Evolutionary conservation across 1,140 invertebrate genomes (phyloP), one percentile per base, ranked within the genome.

Genomic region (Hycleus cichorii): DNA sequence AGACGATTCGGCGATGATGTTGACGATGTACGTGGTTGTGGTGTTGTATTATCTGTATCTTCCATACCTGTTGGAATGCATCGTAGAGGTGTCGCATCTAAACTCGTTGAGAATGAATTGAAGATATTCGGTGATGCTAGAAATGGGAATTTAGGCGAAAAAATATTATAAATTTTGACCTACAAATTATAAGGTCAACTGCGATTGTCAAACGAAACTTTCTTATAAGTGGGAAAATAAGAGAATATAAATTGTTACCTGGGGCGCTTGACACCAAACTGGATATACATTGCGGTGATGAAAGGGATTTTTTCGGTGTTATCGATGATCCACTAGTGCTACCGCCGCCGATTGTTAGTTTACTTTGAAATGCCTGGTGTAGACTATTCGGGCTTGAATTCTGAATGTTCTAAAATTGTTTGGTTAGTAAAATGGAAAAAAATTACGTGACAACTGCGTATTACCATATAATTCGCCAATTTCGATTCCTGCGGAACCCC

Each of bases 401-500:
- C 11, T 52, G 40, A n/a, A 44, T 51, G 47, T 42, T 47, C 38
- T 42, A 53, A 40, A 44, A 32, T 32, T 32, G 18, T 18, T 18
- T 18, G 18, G 18, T 7, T 32, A 32, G 7, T 32, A 32, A 32
- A 7, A 32, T 32, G 4, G 7, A 7, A 7, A 52, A 43, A 38
- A 45, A 53, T 32, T n/a, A 12, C 39, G 2, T 25, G 4, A 0
- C 32, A 26, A 67, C 64, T 67, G 48, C n/a, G 18, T 42, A 38
- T 62, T 78, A 88, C 87, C 87, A 90, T 89, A 74, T 91, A 91
- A 63, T 88, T 89, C 54, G 87, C 87, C 69, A 91, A 78, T 76
- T 91, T 91, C 60, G 89, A 91, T 72, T 91, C 89, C 73, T 89
- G 82, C 45, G 89, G 89, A 68, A 90, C 81, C 67, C 86, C 87